phyloP scores from a whole-genome alignment of 2,113 vertebrate species.

The Pachyramphus minor region DNA sequence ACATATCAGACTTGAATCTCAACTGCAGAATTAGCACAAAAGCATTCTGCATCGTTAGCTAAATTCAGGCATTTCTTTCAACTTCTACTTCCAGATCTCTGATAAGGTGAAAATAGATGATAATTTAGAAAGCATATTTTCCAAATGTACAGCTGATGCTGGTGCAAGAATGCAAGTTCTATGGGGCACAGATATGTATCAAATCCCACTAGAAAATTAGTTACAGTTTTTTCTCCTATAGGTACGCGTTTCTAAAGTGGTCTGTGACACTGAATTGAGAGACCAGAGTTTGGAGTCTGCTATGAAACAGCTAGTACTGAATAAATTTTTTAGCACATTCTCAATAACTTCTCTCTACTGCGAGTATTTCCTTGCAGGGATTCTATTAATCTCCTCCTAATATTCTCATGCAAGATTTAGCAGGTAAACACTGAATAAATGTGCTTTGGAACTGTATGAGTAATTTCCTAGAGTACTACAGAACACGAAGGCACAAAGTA shows the following conservation, averaged over 20 bases:
- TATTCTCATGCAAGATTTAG: slow-evolving; percentile 53
- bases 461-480: slow-evolving; percentile 15
- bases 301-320: neutral
- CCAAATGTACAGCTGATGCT: neutral
- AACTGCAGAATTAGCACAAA: neutral
- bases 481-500: neutral
- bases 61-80: neutral
- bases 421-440: slow-evolving; percentile 40
- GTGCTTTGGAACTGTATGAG: slow-evolving; percentile 1
- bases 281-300: neutral
- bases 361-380: neutral
- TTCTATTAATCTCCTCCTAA: slow-evolving; percentile 36
- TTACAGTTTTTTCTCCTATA: neutral
- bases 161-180: neutral
- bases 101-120: neutral
- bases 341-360: neutral
- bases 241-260: neutral
- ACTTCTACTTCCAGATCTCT: neutral
- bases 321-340: slow-evolving; percentile 9
- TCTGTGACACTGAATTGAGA: neutral
- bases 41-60: neutral
- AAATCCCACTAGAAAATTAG: neutral
- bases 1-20: neutral
- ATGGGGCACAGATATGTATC: neutral
- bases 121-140: neutral